Evolutionary conservation across 2,113 vertebrate species (phyloP).

Genomic region (Oryzias melastigma): DNA sequence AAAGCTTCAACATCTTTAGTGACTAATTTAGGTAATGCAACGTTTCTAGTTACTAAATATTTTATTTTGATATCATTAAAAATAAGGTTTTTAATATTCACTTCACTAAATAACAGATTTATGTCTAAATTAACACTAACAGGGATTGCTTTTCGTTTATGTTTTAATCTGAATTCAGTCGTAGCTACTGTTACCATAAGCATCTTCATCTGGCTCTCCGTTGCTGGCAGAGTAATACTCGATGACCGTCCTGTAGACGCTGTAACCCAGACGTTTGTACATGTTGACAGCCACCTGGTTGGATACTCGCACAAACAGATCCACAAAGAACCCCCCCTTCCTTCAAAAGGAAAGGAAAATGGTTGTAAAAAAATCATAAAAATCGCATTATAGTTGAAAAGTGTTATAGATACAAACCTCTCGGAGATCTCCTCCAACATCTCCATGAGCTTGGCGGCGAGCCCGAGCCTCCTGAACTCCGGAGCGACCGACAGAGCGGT

Average conservation of each 20-base stretch:
- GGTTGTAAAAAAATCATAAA: not conserved
- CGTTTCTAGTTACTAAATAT: no score
- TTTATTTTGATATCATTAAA: no score
- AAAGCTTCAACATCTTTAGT: no score
- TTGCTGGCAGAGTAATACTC: conserved; percentile 97
- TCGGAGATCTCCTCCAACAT: conserved; percentile 96
- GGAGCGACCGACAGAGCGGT: conserved; percentile 94
- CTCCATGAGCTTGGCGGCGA: conserved; percentile 96
- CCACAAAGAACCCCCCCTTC: conserved; percentile 96
- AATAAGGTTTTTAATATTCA: no score
- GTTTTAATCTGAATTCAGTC: not conserved
- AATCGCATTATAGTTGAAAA: not conserved
- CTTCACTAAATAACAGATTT: no score
- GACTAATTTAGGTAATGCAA: no score
- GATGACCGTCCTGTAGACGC: conserved; percentile 92
- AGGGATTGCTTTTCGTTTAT: no score
- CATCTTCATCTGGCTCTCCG: conserved; percentile 93
- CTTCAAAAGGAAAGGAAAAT: conserved; percentile 50
- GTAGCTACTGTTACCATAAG: conserved; percentile 81
- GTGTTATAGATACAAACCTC: conserved; percentile 75
- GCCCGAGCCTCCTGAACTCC: conserved; percentile 90
- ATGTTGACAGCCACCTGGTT: conserved; percentile 98
- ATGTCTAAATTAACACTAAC: no score
- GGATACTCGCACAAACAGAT: conserved; percentile 95
- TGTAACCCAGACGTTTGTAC: conserved; percentile 96